Conservation (phyloP, 2,113 vertebrate genomes). For the Barnardius zonarius region DNA sequence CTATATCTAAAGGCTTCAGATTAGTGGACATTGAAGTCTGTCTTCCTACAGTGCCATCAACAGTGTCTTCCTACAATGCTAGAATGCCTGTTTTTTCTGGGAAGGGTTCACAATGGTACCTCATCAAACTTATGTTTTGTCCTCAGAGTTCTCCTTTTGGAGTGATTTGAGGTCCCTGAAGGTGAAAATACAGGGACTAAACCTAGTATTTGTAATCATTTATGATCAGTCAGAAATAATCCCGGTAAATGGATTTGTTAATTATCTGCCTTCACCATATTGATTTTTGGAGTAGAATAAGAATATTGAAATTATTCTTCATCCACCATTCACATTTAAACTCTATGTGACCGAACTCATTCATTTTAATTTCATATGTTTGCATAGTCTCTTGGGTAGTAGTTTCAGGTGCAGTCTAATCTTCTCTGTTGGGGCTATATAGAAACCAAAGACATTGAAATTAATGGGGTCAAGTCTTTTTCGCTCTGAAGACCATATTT, state of each 20-base stretch:
- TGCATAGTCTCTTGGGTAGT: not conserved
- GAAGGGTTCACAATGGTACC: not conserved
- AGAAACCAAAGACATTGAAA: conserved; percentile 27
- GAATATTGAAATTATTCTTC: conserved; percentile 10
- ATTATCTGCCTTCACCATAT: not conserved
- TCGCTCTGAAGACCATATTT: not conserved
- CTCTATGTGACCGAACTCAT: not conserved
- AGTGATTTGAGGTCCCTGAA: not conserved
- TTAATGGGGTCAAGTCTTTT: conserved; percentile 41
- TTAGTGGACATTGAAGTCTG: not conserved
- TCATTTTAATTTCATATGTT: conserved; percentile 40
- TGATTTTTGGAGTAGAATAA: not conserved
- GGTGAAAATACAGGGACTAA: not conserved
- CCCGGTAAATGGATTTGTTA: not conserved
- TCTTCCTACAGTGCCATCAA: not conserved
- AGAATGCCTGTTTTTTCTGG: not conserved
- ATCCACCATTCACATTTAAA: not conserved
- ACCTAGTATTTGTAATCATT: not conserved
- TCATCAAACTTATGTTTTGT: not conserved
- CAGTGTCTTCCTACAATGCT: not conserved
- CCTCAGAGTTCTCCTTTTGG: not conserved
- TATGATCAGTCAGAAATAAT: not conserved
- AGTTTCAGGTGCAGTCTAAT: conserved; percentile 49
- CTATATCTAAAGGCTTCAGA: not conserved
- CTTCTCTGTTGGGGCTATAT: not conserved